phyloP scores from a whole-genome alignment of 2,797 vertebrate species.

The Choloepus didactylus region DNA sequence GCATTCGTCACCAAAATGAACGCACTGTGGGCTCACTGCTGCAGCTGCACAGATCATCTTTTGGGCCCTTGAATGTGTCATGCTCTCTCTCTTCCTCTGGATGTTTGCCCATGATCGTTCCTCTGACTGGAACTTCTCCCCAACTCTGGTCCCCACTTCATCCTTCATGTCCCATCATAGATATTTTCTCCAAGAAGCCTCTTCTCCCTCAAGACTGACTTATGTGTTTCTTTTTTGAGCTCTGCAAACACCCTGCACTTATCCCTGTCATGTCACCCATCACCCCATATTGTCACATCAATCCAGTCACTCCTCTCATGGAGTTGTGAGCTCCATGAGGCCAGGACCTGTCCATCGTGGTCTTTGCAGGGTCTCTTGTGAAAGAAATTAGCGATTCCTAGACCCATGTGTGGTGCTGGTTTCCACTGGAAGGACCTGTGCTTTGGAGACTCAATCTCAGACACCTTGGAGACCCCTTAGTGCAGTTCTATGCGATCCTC shows the following conservation, averaged over 20 bases:
- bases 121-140: background rate
- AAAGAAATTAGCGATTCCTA: background rate
- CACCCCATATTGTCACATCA: background rate
- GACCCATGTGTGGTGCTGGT: background rate
- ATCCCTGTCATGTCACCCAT: background rate
- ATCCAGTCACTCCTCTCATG: background rate
- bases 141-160: background rate
- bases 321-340: background rate
- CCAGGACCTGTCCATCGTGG: background rate
- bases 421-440: background rate
- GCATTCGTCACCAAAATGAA: background rate
- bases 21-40: background rate
- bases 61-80: background rate
- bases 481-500: background rate
- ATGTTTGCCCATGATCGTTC: background rate
- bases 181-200: constrained; percentile 15
- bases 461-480: background rate
- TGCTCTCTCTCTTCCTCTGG: accelerated
- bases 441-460: background rate
- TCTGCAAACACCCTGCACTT: background rate
- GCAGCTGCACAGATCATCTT: background rate
- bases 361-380: background rate
- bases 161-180: background rate
- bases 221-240: background rate
- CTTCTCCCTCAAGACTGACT: background rate